Evolutionary conservation across 2,888 invertebrate genomes (phyloP).

Genomic region (Polylopha cassiicola): DNA sequence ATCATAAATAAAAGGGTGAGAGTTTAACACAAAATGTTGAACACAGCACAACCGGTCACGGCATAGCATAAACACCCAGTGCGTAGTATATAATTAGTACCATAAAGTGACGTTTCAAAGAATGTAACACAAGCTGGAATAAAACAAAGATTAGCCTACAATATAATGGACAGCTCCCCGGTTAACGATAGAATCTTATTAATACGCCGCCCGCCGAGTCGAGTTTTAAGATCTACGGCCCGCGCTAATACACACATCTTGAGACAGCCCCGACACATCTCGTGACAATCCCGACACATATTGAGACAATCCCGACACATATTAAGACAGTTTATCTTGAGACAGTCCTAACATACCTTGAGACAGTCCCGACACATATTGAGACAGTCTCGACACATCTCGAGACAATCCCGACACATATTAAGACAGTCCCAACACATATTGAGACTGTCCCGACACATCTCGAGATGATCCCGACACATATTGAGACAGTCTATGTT

Average conservation of each 20-base stretch:
- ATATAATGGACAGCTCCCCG: constrained; percentile 50
- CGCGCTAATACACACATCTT: neutral
- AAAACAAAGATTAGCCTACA: constrained; percentile 54
- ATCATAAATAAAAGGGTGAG: constrained; percentile 28
- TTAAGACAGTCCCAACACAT: too few relatives aligned
- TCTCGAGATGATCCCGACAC: too few relatives aligned
- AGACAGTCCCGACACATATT: too few relatives aligned
- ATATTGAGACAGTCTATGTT: too few relatives aligned
- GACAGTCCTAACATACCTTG: too few relatives aligned
- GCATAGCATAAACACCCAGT: constrained; percentile 67
- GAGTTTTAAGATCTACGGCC: constrained; percentile 12
- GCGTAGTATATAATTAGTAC: constrained; percentile 64
- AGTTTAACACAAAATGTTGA: constrained; percentile 62
- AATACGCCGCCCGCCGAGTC: constrained; percentile 22
- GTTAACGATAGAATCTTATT: constrained; percentile 27
- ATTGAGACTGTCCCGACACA: too few relatives aligned
- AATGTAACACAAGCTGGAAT: constrained; percentile 61
- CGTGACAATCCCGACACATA: too few relatives aligned
- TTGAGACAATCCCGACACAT: too few relatives aligned
- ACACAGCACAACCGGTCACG: constrained; percentile 40
- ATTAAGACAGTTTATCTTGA: too few relatives aligned
- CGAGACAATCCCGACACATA: too few relatives aligned
- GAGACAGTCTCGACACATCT: too few relatives aligned
- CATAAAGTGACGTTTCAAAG: constrained; percentile 52
- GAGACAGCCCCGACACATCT: neutral